Conservation (phyloP, 2,113 vertebrate species). For the Perognathus longimembris region DNA sequence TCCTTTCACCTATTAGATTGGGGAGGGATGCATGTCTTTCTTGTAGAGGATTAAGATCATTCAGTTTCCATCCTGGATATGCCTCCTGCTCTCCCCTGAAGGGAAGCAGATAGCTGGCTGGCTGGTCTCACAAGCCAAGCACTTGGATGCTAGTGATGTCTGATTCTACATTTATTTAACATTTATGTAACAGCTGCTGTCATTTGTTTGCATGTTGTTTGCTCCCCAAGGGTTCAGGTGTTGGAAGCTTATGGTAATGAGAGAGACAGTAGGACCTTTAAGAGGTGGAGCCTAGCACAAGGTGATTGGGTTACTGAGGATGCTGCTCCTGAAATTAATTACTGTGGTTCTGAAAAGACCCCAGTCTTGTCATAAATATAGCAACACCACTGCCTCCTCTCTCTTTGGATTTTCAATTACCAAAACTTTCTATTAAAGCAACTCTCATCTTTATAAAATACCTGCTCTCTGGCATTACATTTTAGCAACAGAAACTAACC, state of each 20-base stretch:
- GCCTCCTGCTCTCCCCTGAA: not conserved
- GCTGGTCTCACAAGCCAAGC: not conserved
- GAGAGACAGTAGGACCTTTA: not conserved
- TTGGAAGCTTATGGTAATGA: not conserved
- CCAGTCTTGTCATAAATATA: not conserved
- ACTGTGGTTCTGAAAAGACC: not conserved
- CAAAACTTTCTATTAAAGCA: not conserved
- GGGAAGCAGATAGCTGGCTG: not conserved
- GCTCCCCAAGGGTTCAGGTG: not conserved
- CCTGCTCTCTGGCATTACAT: not conserved
- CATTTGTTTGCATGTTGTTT: not conserved
- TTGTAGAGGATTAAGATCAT: not conserved
- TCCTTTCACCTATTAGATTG: not conserved
- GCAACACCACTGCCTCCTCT: not conserved
- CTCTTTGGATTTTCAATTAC: not conserved
- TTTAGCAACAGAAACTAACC: not conserved
- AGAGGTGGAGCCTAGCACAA: not conserved
- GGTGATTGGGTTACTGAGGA: not conserved
- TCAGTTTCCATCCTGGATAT: not conserved
- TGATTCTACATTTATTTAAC: slow-evolving; percentile 5
- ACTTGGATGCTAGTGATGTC: not conserved
- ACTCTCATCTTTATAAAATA: not conserved
- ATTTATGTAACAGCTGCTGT: not conserved
- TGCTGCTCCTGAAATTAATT: not conserved
- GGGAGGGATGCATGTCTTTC: not conserved